These are phyloP conservation scores for Mus pahari DNA, from an alignment of 2,113 vertebrate genomes.

Conservation along the genomic window DNA sequence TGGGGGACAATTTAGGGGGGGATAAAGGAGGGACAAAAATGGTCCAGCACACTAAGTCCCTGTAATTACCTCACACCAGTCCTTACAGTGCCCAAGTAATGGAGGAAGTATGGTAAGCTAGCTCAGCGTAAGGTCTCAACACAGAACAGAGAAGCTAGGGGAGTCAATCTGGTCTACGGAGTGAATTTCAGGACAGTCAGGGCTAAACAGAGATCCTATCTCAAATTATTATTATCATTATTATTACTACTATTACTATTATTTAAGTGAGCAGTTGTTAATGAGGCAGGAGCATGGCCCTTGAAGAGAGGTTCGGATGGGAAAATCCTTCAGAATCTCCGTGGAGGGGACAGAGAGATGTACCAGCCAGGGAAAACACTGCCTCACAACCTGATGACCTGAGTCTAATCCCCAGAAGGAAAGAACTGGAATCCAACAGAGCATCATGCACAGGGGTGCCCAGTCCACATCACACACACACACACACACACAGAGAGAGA, in stretches of 20 bases:
- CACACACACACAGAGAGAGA: background rate
- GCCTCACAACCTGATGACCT: background rate
- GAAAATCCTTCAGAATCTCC: background rate
- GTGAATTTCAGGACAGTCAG: background rate
- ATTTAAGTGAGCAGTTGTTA: background rate
- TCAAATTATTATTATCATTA: background rate
- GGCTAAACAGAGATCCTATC: background rate
- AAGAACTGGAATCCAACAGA: background rate
- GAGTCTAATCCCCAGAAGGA: background rate
- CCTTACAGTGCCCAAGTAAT: background rate
- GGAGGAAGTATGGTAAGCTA: background rate
- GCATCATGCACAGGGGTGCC: background rate
- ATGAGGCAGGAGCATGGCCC: background rate
- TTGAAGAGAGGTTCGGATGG: background rate
- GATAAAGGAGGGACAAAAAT: background rate
- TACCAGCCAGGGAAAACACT: background rate
- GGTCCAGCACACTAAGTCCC: background rate
- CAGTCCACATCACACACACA: background rate
- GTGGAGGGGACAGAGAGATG: background rate
- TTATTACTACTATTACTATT: background rate
- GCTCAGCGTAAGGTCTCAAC: background rate
- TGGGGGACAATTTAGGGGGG: background rate
- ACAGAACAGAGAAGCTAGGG: background rate
- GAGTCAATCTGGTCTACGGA: background rate
- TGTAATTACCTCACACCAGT: background rate